Base-by-base conservation (phyloP, 30 jellyfish, hydroid and myxozoan species). In the Aurelia aurita complex sp. Pacific region DNA sequence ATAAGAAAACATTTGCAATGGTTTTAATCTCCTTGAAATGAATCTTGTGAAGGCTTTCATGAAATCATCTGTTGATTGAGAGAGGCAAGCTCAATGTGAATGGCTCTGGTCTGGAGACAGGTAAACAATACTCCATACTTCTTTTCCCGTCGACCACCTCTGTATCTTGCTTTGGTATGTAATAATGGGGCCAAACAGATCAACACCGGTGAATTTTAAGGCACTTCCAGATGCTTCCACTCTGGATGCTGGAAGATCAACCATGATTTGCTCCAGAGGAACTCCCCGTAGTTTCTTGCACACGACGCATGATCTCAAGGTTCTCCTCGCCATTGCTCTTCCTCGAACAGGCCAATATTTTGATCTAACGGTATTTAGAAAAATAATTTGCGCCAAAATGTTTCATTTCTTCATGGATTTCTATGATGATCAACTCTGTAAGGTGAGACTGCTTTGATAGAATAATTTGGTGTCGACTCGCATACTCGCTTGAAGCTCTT, bases 91-190 rank as follows among this genome's bases (percentile, higher is more conserved):
- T 61, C 88, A 36, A 79, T 62, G 88, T 79, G 80, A 64, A 79
- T 55, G 55, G 88, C 88, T 46, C 88, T 62, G 46, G 88, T 79
- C 75, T 63, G 70, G 79, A 61, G 33, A 79, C 88, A 79, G 59
- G 88, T 79, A 42, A 79, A 79, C 50, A 79, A 65, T n/a, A 63
- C 74, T 43, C 79, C 67, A 63, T 65, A 79, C 69, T 80, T 62
- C 88, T 79, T 79, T 43, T 76, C 86, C 63, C 75, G 88, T 18
- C 60, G 18, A 43, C 82, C 82, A 43, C 82, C 68, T 19, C 82
- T 72, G 82, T 72, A 43, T 72, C 68, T 36, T 43, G 85, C 78
- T 78, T 38, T 75, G 32, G 73, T 75, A 23, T 23, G 29, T 23
- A 23, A 19, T 75, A 33, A 75, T 42, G 42, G 82, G 82, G 69